These are phyloP conservation scores for Leucoraja erinaceus DNA, from an alignment of 2,113 vertebrate species.

Conservation along the genomic window DNA sequence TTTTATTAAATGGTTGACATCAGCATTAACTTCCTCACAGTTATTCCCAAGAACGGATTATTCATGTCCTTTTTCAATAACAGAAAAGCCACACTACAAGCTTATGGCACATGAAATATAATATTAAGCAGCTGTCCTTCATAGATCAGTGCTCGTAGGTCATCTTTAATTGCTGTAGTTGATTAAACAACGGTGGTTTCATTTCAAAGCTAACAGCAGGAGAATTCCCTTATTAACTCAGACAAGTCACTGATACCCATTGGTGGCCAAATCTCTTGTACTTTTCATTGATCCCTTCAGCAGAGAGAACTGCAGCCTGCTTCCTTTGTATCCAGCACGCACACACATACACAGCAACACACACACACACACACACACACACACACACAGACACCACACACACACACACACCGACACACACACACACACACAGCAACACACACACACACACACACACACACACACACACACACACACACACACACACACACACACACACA, in stretches of 20 bases:
- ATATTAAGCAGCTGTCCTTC: background rate
- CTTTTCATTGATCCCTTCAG: background rate
- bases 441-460: too few species aligned
- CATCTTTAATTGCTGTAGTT: background rate
- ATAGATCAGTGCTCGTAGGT: background rate
- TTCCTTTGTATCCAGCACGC: background rate
- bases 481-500: too few species aligned
- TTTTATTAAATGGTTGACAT: too few species aligned
- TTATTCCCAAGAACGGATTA: background rate
- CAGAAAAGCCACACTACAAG: background rate
- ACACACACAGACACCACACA: too few species aligned
- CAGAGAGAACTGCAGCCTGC: background rate
- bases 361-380: too few species aligned
- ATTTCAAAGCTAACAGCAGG: slow-evolving; percentile 9
- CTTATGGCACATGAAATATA: background rate
- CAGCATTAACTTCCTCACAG: background rate
- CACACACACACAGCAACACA: too few species aligned
- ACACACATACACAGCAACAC: too few species aligned
- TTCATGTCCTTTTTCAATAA: background rate
- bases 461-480: too few species aligned
- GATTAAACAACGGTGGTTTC: background rate
- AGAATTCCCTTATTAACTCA: slow-evolving; percentile 14
- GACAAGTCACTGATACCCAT: background rate
- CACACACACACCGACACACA: too few species aligned
- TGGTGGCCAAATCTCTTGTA: background rate